Conservation (phyloP, 1,140 invertebrate species). For the Panagrolaimus sp. region DNA sequence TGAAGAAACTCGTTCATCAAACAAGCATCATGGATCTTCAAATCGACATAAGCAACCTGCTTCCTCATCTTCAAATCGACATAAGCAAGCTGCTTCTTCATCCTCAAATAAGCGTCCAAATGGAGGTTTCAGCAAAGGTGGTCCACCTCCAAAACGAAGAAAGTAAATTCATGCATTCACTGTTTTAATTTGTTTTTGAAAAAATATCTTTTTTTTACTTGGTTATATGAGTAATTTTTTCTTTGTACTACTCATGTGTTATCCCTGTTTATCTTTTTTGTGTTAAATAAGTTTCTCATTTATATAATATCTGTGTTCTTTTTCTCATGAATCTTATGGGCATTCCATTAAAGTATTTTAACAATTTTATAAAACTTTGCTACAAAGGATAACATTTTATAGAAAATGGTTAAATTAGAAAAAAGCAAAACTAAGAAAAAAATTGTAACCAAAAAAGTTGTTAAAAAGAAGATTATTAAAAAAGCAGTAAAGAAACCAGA, state of each 20-base stretch:
- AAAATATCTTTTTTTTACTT: neutral
- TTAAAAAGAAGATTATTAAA: too few species aligned
- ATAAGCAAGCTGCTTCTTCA: neutral
- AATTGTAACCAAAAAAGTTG: too few species aligned
- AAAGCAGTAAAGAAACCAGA: too few species aligned
- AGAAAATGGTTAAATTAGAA: too few species aligned
- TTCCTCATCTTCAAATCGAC: neutral
- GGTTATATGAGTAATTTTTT: neutral
- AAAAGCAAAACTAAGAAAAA: too few species aligned
- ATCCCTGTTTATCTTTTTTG: neutral
- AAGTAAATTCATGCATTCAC: neutral
- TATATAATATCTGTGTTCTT: too few species aligned
- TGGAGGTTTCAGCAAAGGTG: neutral
- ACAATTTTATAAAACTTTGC: too few species aligned
- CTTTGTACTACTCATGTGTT: neutral
- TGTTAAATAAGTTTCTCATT: too few species aligned
- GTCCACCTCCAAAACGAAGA: neutral
- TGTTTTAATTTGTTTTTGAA: neutral
- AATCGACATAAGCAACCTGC: neutral
- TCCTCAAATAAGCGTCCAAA: too few species aligned
- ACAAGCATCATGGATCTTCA: neutral
- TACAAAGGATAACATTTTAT: too few species aligned
- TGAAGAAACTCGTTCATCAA: slow-evolving; percentile 28
- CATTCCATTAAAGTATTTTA: too few species aligned
- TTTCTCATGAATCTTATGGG: too few species aligned